phyloP scores from a whole-genome alignment of 2,888 invertebrate genomes.

The Reticulitermes lucifugus region DNA sequence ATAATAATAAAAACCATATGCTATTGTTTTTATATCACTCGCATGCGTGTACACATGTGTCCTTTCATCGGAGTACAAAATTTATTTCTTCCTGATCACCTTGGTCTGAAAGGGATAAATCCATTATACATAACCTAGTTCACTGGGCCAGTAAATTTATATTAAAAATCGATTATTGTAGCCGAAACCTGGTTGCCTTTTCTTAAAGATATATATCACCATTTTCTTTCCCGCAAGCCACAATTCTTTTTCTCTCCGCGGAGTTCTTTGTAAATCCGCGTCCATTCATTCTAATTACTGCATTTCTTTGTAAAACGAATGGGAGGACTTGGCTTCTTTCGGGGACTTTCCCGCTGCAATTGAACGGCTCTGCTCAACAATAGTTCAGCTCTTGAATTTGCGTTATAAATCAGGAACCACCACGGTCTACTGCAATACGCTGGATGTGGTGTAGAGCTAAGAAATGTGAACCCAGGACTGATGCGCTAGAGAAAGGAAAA shows the following conservation, averaged over 20 bases:
- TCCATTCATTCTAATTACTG: slow-evolving; percentile 27
- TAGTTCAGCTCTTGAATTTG: neutral
- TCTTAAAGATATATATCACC: neutral
- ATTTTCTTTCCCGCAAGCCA: neutral
- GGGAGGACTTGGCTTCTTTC: neutral
- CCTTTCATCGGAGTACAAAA: no score
- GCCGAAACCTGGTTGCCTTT: neutral
- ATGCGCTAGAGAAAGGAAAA: no score
- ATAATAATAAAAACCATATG: no score
- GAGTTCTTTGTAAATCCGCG: slow-evolving; percentile 10
- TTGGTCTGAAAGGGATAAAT: no score
- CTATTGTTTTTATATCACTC: no score
- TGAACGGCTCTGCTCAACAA: slow-evolving; percentile 13
- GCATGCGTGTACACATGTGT: no score
- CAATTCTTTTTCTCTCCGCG: neutral
- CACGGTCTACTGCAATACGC: no score
- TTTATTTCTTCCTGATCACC: no score
- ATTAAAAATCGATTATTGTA: neutral
- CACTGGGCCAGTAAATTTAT: neutral
- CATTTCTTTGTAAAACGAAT: neutral
- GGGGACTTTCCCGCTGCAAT: neutral
- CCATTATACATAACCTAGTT: neutral
- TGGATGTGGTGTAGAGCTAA: no score
- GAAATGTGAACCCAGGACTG: no score
- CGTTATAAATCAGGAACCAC: slow-evolving; percentile 4